These are phyloP conservation scores for Pipa parva DNA, from an alignment of 2,113 vertebrate genomes.

Conservation along the genomic window DNA sequence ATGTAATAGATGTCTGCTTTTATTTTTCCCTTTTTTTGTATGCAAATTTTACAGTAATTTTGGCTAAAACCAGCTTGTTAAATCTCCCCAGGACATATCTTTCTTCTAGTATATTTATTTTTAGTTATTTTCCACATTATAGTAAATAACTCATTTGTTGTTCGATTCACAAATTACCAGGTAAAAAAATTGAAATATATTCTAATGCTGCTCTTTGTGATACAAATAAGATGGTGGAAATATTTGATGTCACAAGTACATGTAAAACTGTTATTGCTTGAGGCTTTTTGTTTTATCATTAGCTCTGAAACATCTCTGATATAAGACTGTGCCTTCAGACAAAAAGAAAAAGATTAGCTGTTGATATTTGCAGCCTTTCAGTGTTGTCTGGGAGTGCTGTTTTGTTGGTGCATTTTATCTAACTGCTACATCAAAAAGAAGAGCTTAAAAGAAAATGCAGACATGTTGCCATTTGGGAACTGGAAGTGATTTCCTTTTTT, in stretches of 20 bases:
- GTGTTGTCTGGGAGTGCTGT: conserved; percentile 44
- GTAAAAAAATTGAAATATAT: too few relatives aligned
- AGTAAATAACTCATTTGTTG: too few relatives aligned
- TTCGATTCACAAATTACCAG: too few relatives aligned
- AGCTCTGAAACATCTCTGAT: conserved; percentile 52
- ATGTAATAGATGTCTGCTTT: too few relatives aligned
- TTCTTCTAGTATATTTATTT: too few relatives aligned
- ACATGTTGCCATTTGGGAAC: conserved; percentile 46
- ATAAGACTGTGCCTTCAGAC: conserved; percentile 53
- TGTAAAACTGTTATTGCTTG: conserved; percentile 48
- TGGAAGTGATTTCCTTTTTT: conserved; percentile 9
- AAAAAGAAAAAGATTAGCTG: conserved; percentile 59
- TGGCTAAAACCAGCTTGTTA: too few relatives aligned
- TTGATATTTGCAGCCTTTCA: conserved; percentile 53
- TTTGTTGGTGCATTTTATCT: conserved; percentile 49
- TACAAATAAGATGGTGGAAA: conserved; percentile 37
- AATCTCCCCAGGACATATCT: too few relatives aligned
- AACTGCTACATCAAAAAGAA: conserved; percentile 54
- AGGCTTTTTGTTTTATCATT: conserved; percentile 52
- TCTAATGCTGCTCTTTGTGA: too few relatives aligned
- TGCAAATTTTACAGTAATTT: too few relatives aligned
- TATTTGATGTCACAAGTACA: conserved; percentile 46
- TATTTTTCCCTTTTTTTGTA: too few relatives aligned
- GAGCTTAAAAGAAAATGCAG: conserved; percentile 48
- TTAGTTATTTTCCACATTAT: too few relatives aligned